phyloP scores from a whole-genome alignment of 1,140 invertebrate genomes.

The Acromyrmex heyeri region DNA sequence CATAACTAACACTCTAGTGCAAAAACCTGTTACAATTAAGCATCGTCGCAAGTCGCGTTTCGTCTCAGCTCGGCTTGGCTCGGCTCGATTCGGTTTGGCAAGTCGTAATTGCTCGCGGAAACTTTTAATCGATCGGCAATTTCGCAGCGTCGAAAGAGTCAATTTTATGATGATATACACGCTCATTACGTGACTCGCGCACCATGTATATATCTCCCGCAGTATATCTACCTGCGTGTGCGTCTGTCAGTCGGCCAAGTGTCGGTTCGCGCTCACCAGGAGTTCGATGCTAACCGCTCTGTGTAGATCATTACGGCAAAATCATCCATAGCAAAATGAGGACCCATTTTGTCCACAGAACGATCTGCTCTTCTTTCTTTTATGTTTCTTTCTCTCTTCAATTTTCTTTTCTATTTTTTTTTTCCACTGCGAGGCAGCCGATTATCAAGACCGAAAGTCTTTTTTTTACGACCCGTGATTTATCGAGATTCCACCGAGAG shows the following conservation, averaged over 20 bases:
- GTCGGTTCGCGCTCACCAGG: conserved; percentile 78
- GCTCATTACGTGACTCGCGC: conserved; percentile 59
- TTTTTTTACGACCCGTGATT: conserved; percentile 42
- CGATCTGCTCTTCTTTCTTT: background rate
- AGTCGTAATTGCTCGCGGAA: conserved; percentile 52
- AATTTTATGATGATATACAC: conserved; percentile 61
- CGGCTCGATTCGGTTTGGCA: background rate
- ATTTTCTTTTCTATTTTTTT: background rate
- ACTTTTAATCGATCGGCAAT: conserved; percentile 69
- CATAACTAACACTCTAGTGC: background rate
- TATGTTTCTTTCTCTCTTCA: background rate
- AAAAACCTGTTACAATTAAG: conserved; percentile 8
- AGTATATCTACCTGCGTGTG: conserved; percentile 32
- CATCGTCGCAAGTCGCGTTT: background rate
- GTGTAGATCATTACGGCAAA: conserved; percentile 70
- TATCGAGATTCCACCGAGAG: conserved; percentile 32
- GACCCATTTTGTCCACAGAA: conserved; percentile 42
- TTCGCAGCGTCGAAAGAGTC: conserved; percentile 51
- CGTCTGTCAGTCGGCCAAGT: conserved; percentile 77
- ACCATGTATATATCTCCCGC: background rate
- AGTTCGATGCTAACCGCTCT: conserved; percentile 74
- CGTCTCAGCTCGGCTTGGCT: background rate
- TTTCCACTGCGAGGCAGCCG: background rate
- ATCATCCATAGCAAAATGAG: conserved; percentile 67
- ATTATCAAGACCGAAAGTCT: conserved; percentile 15